Conservation (phyloP, 2,888 invertebrate species). For the Anodontia alba region DNA sequence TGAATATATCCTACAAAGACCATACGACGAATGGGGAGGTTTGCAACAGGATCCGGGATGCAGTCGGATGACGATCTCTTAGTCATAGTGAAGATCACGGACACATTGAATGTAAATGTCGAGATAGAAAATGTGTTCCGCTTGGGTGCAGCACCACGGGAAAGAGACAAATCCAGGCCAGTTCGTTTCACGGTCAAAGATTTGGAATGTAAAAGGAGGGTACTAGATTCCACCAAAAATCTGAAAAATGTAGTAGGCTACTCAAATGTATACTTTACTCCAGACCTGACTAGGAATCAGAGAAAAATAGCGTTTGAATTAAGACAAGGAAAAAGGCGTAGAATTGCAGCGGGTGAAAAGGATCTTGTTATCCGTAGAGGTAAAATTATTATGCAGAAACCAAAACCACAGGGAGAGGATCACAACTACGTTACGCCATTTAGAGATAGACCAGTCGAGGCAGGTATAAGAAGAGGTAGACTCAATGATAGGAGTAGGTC, state of each 20-base stretch:
- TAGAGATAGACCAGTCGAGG: no score
- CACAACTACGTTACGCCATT: background rate
- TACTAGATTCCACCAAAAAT: background rate
- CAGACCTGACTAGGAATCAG: conserved; percentile 9
- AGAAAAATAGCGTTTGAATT: conserved; percentile 18
- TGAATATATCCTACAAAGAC: no score
- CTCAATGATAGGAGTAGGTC: background rate
- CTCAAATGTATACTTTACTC: conserved; percentile 25
- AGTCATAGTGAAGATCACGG: no score
- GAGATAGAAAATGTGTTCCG: background rate
- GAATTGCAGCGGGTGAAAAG: conserved; percentile 3
- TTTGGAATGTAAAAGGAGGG: background rate
- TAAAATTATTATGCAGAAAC: background rate
- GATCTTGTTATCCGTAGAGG: conserved; percentile 2
- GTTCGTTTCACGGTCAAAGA: background rate
- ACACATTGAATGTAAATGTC: background rate
- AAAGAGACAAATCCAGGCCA: background rate
- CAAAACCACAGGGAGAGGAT: background rate
- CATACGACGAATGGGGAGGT: no score
- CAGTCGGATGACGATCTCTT: no score
- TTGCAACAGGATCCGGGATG: no score
- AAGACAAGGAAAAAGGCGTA: conserved; percentile 10
- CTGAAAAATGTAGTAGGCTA: background rate
- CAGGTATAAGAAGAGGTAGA: background rate
- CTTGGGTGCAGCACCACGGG: background rate